These are phyloP conservation scores for Hoplodrina blanda DNA, from an alignment of 2,888 invertebrate species.

Conservation along the genomic window DNA sequence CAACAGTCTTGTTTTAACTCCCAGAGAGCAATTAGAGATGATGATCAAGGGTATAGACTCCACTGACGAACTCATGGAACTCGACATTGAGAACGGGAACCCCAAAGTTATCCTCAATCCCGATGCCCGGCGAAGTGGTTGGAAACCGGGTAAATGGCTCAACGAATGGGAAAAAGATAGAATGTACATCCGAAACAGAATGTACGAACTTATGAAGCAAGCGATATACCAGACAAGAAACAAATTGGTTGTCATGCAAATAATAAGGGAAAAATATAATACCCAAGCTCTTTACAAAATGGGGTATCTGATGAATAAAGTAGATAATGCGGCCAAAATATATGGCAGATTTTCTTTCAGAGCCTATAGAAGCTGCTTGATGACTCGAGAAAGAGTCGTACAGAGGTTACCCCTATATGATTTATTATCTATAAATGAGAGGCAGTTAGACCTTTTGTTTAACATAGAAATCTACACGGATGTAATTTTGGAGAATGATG, in stretches of 20 bases:
- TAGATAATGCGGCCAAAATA: constrained; percentile 70
- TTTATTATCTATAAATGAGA: constrained; percentile 64
- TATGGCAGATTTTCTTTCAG: constrained; percentile 65
- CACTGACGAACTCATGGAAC: constrained; percentile 71
- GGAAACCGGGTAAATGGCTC: background rate
- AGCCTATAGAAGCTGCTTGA: constrained; percentile 57
- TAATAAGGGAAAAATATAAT: constrained; percentile 62
- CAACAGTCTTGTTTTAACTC: constrained; percentile 50
- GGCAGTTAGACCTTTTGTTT: constrained; percentile 72
- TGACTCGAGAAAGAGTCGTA: constrained; percentile 8
- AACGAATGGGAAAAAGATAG: constrained; percentile 46
- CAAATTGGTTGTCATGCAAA: constrained; percentile 77
- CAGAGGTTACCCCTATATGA: constrained; percentile 46
- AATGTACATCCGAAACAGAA: constrained; percentile 63
- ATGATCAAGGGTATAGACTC: constrained; percentile 70
- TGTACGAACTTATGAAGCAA: constrained; percentile 78
- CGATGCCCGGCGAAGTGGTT: constrained; percentile 60
- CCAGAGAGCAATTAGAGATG: constrained; percentile 63
- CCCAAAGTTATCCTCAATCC: constrained; percentile 50
- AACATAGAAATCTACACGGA: constrained; percentile 72
- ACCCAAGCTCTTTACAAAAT: constrained; percentile 73
- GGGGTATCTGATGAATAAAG: constrained; percentile 77
- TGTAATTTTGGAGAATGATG: constrained; percentile 67
- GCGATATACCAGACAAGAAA: constrained; percentile 77
- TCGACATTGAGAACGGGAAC: constrained; percentile 63